Base-by-base conservation (phyloP, 2,113 vertebrate genomes). In the Platysteira castanea region DNA sequence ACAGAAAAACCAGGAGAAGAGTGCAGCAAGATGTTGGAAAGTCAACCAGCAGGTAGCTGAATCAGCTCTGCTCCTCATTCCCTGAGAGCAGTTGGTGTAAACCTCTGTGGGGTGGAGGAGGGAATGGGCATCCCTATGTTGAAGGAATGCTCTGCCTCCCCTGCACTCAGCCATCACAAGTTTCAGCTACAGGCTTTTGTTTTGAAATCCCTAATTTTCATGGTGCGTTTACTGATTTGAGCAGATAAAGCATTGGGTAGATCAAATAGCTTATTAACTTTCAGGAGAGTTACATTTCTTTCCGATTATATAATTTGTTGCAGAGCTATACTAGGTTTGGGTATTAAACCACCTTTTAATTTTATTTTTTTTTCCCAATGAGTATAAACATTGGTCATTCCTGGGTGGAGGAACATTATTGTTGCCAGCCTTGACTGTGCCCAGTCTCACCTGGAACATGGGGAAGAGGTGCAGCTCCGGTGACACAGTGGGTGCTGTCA, bases 91-190 rank as follows among this genome's bases (percentile, higher is more conserved):
- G 7, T 1, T n/a, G 30, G 63, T 7, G 53, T 14, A 61, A 56
- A 93, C 30, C 7, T 41, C 49, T 33, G 42, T 2, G 31, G 59
- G 21, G 31, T 3, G 16, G 24, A 63, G 37, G 19, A 67, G 24
- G 33, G 30, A 61, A 24, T 16, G 27, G 13, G 4, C 27, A 73
- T 27, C 0, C 3, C 7, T 6, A 0, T 21, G 35, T 4, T 53
- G 50, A 54, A 80, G 30, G 10, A 61, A 9, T 39, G 37, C 5
- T 39, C 63, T 88, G 31, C 37, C 24, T 76, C 9, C 17, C 44
- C 61, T 15, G 15, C 3, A 6, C 13, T 60, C 65, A 71, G 44
- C 24, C 26, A 50, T 31, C 46, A 49, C 11, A 24, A 22, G 27
- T 81, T 74, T 46, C 53, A 65, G 5, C 44, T n/a, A 2, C 21